Conservation (phyloP, 2,113 vertebrate genomes). For the Sclerurus mexicanus region DNA sequence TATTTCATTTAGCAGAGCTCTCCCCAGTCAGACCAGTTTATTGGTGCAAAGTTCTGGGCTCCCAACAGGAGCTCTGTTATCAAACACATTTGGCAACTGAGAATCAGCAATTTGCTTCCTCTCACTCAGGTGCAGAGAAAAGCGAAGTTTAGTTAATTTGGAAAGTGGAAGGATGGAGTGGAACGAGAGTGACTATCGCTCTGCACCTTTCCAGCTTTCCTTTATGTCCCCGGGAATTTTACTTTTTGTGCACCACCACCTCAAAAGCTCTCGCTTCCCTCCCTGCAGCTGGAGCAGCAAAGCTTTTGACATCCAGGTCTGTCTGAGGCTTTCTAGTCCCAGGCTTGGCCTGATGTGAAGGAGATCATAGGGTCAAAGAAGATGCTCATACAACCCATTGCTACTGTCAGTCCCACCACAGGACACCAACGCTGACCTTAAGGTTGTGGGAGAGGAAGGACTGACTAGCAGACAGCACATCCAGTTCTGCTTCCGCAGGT, state of each 20-base stretch:
- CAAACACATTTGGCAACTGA: background rate
- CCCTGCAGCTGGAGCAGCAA: background rate
- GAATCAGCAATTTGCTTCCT: background rate
- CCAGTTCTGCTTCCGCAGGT: background rate
- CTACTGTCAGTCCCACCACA: background rate
- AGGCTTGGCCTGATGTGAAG: background rate
- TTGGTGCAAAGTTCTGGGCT: background rate
- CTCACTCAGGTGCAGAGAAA: background rate
- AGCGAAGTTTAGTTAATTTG: background rate
- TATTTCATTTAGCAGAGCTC: background rate
- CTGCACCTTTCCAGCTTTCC: background rate
- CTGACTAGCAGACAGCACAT: background rate
- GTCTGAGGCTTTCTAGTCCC: background rate
- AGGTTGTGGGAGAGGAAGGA: background rate
- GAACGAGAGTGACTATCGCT: background rate
- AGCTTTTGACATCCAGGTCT: background rate
- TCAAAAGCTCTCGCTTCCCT: background rate
- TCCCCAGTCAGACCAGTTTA: background rate
- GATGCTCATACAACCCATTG: background rate
- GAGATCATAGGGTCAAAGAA: background rate
- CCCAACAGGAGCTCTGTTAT: background rate
- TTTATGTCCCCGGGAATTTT: background rate
- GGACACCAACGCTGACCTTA: fast-evolving
- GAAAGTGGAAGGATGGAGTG: background rate
- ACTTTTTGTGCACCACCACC: background rate